Percentiles rank a stretch among this genome's conserved stretches.
These are phyloP conservation scores for Ophraella communa DNA, from an alignment of 2,888 invertebrate genomes.

Conservation along the genomic window DNA sequence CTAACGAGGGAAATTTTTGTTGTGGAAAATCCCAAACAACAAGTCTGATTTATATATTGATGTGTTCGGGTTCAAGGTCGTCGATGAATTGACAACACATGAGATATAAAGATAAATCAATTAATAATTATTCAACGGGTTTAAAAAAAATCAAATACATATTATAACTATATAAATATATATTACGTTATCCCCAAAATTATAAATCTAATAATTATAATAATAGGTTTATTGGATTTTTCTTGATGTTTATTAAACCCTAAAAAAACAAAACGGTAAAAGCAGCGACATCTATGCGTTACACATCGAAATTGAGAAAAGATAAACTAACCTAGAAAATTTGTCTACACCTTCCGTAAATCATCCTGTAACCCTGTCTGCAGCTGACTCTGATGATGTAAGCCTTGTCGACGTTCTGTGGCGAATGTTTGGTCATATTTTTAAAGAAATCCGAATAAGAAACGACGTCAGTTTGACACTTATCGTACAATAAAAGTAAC, in stretches of 20 bases:
- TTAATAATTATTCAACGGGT: too few relatives aligned
- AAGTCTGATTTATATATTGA: not conserved
- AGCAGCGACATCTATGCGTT: not conserved
- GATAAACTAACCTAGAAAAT: slow-evolving; percentile 13
- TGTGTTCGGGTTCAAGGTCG: not conserved
- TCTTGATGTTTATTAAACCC: not conserved
- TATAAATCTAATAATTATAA: too few relatives aligned
- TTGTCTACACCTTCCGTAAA: slow-evolving; percentile 15
- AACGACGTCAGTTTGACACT: not conserved
- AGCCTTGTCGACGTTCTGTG: not conserved
- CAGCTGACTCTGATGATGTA: slow-evolving; percentile 14
- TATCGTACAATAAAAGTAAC: slow-evolving; percentile 17
- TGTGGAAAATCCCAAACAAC: not conserved
- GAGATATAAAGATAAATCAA: not conserved
- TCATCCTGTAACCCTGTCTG: slow-evolving; percentile 7
- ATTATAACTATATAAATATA: not conserved
- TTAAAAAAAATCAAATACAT: too few relatives aligned
- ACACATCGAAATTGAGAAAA: too few relatives aligned
- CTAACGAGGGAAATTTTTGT: not conserved
- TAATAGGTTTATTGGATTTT: too few relatives aligned
- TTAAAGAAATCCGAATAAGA: slow-evolving; percentile 18
- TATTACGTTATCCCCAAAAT: too few relatives aligned
- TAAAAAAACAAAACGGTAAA: not conserved
- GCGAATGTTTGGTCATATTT: not conserved
- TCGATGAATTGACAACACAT: not conserved